Evolutionary conservation across 2,797 vertebrate species (phyloP), one percentile per base, ranked within the genome.

Genomic region (Takifugu ocellatus): DNA sequence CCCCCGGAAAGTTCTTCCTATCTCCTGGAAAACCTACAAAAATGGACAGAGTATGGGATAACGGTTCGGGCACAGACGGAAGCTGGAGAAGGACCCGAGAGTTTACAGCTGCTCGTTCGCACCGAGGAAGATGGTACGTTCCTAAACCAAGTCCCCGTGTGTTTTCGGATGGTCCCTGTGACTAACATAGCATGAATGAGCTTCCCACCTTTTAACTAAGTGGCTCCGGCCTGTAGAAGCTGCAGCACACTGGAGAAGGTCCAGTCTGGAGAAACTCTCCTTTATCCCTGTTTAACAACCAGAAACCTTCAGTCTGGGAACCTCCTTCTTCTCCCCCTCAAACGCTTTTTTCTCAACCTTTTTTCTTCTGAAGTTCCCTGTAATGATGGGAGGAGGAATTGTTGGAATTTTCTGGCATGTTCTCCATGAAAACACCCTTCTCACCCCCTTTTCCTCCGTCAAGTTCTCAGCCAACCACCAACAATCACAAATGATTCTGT

Each of bases 91-190:
- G 96, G 97, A 90, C 95, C 96, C 7, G 94, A 95, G 87, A 98
- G 95, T 86, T 90, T 95, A 74, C 93, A 95, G 75, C 88, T 96
- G 84, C 91, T 96, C 88, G 92, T 96, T 91, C 94, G 94, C 89
- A 99, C 96, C 49, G 93, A 98, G 92, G 96, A 99, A 93, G 96
- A 98, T 93, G 96, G 96, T 98, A 98, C 89, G 96, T 97, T 94
- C 72, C 86, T 79, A 88, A 89, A 80, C 82, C 58, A 54, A 57
- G 26, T 33, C 84, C 87, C 53, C 82, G 76, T 85, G 66, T 75
- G 50, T 74, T 25, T 69, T 78, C 71, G 53, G 78, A 82, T 52
- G 61, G 45, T 72, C 68, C 24, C 15, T 49, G 58, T 64, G 42
- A 73, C 67, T 78, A 80, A 81, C 64, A 56, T 59, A 66, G 48